These are phyloP conservation scores for Gymnoscelis rufifasciata DNA, from an alignment of 2,888 invertebrate species.

Conservation along the genomic window DNA sequence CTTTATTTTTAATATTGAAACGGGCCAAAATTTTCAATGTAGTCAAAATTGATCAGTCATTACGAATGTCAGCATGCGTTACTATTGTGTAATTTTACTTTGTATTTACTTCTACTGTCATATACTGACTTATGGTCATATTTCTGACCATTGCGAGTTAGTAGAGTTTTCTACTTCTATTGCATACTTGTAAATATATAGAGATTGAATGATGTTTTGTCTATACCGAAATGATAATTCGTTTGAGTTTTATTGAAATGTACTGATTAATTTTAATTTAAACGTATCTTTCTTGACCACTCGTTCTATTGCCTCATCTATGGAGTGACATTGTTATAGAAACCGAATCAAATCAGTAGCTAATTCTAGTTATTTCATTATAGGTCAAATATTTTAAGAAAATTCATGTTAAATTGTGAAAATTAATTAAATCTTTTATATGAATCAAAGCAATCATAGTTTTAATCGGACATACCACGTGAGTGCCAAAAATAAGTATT, in stretches of 20 bases:
- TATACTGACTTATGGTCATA: no score
- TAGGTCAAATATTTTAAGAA: conserved; percentile 6
- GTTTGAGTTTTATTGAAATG: conserved; percentile 73
- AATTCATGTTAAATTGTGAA: conserved; percentile 10
- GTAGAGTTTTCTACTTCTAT: conserved; percentile 35
- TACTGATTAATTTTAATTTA: conserved; percentile 76
- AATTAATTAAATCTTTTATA: conserved; percentile 18
- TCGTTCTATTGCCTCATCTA: conserved; percentile 68
- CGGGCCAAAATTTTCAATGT: conserved; percentile 72
- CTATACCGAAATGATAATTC: conserved; percentile 46
- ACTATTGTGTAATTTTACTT: conserved; percentile 24
- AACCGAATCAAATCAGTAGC: conserved; percentile 7
- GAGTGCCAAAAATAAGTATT: conserved; percentile 26
- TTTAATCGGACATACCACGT: conserved; percentile 14
- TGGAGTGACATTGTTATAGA: conserved; percentile 37
- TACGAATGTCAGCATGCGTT: conserved; percentile 31
- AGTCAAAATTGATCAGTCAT: conserved; percentile 66
- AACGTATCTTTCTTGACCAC: conserved; percentile 64
- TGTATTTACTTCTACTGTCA: conserved; percentile 22
- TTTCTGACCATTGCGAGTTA: conserved; percentile 34
- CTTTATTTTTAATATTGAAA: conserved; percentile 56
- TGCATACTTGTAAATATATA: conserved; percentile 31
- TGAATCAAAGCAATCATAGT: conserved; percentile 14
- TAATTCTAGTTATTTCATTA: conserved; percentile 1
- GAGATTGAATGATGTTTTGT: conserved; percentile 20